Evolutionary conservation across 2,888 invertebrate genomes (phyloP), one percentile per base, ranked within the genome.

Genomic region (Drosophila paranaensis): DNA sequence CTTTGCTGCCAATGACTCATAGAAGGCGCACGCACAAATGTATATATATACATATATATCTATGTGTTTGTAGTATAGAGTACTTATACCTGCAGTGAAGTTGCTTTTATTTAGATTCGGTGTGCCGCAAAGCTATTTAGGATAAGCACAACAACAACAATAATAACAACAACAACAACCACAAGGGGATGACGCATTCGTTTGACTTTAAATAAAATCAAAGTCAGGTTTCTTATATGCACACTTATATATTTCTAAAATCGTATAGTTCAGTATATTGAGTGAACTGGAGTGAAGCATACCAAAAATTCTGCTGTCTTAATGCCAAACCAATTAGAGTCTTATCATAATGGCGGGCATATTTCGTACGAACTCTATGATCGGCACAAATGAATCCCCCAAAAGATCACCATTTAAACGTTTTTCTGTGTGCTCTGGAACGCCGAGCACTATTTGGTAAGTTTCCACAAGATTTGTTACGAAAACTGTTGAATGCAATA

Each of bases 361-460:
- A 77, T 93, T 91, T 90, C 91, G 93, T 71, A 89, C 84, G 61
- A 85, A 88, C 71, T 87, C 89, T 60, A 42, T 86, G 42, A 81
- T 81, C 57, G 82, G 78, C 72, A 79, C 90, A 60, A 80, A 71
- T 56, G 71, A 84, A 48, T 73, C 78, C 65, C 79, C 71, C 76
- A 85, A 79, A 77, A 85, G 80, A 77, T 88, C 92, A 61, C 91
- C 90, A 30, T 81, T 87, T 55, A 91, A 91, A 81, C 88, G 92
- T 4, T 88, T 82, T 66, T 91, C 93, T 13, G 35, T 51, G 72
- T 91, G 65, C 83, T 84, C 80, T 20, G 69, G 53, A 37, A 42
- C 66, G n/a, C 58, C 65, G 42, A 43, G 68, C 27, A 85, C 91
- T 60, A 89, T 91, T 82, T 91, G 93, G 92, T 92, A 92, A 93